Evolutionary conservation across 2,797 vertebrate genomes (phyloP).

Genomic region (Anolis apletophallus): DNA sequence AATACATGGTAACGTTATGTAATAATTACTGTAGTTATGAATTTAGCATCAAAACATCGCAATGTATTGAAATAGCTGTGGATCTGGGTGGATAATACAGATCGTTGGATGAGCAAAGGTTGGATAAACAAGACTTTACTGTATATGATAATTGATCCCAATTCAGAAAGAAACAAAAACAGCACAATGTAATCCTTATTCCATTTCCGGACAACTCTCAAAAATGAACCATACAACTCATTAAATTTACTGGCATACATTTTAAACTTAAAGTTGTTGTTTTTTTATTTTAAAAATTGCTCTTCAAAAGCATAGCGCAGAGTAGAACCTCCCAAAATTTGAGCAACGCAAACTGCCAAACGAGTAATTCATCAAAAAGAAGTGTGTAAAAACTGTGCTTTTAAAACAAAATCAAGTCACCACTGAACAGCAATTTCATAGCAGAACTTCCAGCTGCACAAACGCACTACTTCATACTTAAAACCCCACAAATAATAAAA

Average conservation of each 20-base stretch:
- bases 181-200: not conserved
- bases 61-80: no score
- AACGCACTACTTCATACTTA: conserved; percentile 35
- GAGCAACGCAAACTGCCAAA: not conserved
- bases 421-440: conserved; percentile 53
- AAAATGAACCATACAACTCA: not conserved
- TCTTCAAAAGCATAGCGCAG: not conserved
- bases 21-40: no score
- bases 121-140: no score
- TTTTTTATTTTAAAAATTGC: not conserved
- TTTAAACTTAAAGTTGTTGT: not conserved
- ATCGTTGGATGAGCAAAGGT: no score
- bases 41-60: no score
- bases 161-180: not conserved
- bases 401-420: conserved; percentile 55
- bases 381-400: conserved; percentile 8
- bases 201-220: not conserved
- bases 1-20: no score
- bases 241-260: not conserved
- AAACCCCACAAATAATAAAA: conserved; percentile 40
- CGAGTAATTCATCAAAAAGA: conserved; percentile 51
- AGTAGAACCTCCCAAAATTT: conserved; percentile 5
- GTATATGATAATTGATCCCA: not conserved
- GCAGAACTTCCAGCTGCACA: conserved; percentile 50
- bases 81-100: no score